Percentiles rank a stretch among this genome's conserved stretches.
Conservation (phyloP, 2,797 vertebrate genomes). For the Rhinogobio ventralis region DNA sequence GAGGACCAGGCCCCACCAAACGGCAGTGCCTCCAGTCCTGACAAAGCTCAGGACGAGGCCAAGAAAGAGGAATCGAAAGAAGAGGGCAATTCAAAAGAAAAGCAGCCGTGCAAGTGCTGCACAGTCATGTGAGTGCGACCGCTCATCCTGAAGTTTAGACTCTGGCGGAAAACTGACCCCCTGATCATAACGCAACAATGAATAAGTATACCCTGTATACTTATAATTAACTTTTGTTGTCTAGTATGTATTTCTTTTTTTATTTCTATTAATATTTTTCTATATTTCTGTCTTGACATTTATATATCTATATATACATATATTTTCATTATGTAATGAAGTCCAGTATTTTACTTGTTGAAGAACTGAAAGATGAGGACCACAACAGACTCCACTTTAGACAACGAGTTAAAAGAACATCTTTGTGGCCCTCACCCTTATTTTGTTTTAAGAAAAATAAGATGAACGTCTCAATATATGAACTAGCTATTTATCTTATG, state of each 20-base stretch:
- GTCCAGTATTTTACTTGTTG: constrained; percentile 75
- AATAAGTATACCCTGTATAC: constrained; percentile 54
- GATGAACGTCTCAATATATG: constrained; percentile 67
- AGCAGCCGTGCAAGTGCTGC: constrained; percentile 95
- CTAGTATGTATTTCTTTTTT: constrained; percentile 80
- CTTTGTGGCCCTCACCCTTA: constrained; percentile 44
- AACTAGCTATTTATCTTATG: constrained; percentile 79
- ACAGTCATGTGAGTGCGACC: constrained; percentile 87
- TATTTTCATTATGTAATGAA: constrained; percentile 80
- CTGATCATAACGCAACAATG: constrained; percentile 42
- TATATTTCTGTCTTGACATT: constrained; percentile 86
- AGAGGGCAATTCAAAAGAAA: constrained; percentile 86
- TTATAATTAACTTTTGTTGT: constrained; percentile 63
- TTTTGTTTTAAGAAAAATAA: constrained; percentile 48
- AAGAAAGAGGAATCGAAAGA: constrained; percentile 76
- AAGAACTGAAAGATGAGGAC: constrained; percentile 64
- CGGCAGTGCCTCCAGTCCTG: constrained; percentile 84
- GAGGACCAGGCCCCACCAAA: constrained; percentile 84
- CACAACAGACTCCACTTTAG: constrained; percentile 58
- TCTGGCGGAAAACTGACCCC: constrained; percentile 42
- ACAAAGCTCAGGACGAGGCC: constrained; percentile 75
- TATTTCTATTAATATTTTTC: constrained; percentile 86
- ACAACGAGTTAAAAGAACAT: constrained; percentile 28
- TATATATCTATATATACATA: constrained; percentile 83
- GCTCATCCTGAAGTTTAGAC: constrained; percentile 44